Conservation (phyloP, 2,888 invertebrate genomes). For the Latrodectus elegans region DNA sequence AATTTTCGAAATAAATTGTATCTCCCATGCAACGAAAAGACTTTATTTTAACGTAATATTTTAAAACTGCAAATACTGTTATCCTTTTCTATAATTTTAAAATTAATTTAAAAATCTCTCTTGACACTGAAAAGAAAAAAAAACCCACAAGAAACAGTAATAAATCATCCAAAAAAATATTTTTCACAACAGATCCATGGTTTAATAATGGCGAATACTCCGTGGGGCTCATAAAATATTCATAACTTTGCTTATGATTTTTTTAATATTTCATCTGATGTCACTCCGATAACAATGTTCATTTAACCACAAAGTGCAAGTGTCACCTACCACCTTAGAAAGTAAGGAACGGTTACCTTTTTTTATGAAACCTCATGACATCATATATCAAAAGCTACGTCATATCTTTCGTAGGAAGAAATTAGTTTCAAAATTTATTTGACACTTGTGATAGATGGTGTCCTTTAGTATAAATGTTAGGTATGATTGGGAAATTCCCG, state of each 20-base stretch:
- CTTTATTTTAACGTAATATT: too few species aligned
- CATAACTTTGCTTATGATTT: conserved; percentile 46
- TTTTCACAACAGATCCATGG: conserved; percentile 17
- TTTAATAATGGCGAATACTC: conserved; percentile 44
- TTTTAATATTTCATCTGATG: conserved; percentile 37
- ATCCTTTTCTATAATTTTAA: too few species aligned
- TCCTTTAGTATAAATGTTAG: not conserved
- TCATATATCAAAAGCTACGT: conserved; percentile 43
- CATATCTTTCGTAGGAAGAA: conserved; percentile 37
- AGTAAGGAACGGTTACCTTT: conserved; percentile 4
- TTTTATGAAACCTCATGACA: conserved; percentile 15
- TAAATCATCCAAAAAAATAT: conserved; percentile 49
- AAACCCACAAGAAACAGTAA: not conserved
- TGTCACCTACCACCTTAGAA: conserved; percentile 10
- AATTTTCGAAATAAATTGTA: too few species aligned
- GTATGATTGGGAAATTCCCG: conserved; percentile 11
- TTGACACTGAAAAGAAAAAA: too few species aligned
- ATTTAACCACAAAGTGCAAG: conserved; percentile 40
- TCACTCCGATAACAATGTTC: conserved; percentile 30
- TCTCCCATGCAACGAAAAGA: too few species aligned
- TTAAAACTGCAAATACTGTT: too few species aligned
- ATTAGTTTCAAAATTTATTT: conserved; percentile 47
- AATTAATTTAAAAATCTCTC: too few species aligned
- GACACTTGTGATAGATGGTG: conserved; percentile 42
- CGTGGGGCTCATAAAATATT: conserved; percentile 49